phyloP scores from a whole-genome alignment of 2,797 vertebrate species.

The Acanthis flammea region DNA sequence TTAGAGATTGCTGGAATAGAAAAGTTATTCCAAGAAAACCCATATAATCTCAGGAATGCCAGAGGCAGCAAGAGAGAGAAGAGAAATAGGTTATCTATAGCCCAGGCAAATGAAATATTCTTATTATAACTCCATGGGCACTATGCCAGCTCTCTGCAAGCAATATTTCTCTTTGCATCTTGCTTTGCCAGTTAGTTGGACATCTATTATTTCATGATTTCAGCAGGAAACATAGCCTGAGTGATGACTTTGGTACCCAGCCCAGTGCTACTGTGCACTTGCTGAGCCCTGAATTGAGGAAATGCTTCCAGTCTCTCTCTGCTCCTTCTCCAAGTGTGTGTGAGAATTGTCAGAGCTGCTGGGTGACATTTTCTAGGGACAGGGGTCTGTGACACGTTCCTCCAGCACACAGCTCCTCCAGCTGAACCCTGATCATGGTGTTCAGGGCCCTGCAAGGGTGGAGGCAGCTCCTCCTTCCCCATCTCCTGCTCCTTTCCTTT shows the following conservation, averaged over 20 bases:
- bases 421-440: too few species aligned
- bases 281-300: background rate
- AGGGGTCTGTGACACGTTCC: background rate
- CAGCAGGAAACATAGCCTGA: constrained; percentile 20
- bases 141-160: constrained; percentile 30
- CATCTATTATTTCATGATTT: constrained; percentile 55
- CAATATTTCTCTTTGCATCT: constrained; percentile 26
- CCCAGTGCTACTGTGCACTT: constrained; percentile 23
- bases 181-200: constrained; percentile 32
- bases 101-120: constrained; percentile 40
- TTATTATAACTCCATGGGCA: constrained; percentile 23
- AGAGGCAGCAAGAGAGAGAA: background rate
- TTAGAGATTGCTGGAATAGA: background rate
- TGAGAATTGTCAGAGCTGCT: background rate
- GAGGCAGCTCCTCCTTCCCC: background rate
- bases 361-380: background rate
- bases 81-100: constrained; percentile 43
- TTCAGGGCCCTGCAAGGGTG: background rate
- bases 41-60: background rate
- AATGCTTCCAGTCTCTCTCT: background rate
- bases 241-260: constrained; percentile 44
- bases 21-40: constrained; percentile 10
- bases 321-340: background rate
- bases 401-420: background rate
- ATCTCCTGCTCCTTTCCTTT: background rate